Conservation (phyloP, 2,888 invertebrate species). For the Watsonalla cultraria region DNA sequence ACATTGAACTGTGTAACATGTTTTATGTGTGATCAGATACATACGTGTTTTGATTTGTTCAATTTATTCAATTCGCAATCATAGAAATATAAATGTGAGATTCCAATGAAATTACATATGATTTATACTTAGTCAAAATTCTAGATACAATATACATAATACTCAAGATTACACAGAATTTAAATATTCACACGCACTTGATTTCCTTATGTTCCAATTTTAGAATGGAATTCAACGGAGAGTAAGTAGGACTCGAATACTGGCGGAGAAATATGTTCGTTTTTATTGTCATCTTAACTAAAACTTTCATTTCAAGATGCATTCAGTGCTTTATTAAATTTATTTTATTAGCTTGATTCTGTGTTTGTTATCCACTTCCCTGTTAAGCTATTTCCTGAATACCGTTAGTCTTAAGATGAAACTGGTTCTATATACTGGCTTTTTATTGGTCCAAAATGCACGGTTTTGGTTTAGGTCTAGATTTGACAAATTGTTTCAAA, state of each 20-base stretch:
- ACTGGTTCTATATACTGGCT: neutral
- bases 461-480: neutral
- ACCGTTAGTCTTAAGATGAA: neutral
- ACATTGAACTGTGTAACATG: neutral
- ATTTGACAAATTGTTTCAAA: too few species aligned
- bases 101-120: too few species aligned
- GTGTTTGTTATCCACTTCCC: neutral
- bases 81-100: too few species aligned
- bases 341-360: neutral
- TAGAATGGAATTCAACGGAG: neutral
- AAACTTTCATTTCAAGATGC: neutral
- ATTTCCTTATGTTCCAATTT: neutral
- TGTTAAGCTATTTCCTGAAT: neutral
- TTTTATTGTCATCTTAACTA: neutral
- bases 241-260: neutral
- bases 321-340: neutral
- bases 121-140: too few species aligned
- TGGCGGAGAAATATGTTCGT: neutral
- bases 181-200: too few species aligned
- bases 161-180: too few species aligned
- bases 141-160: too few species aligned
- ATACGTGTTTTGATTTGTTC: too few species aligned
- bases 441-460: neutral
- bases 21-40: neutral
- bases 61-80: too few species aligned